Evolutionary conservation across 1,140 invertebrate species (phyloP).

Genomic region (Eurosta solidaginis): DNA sequence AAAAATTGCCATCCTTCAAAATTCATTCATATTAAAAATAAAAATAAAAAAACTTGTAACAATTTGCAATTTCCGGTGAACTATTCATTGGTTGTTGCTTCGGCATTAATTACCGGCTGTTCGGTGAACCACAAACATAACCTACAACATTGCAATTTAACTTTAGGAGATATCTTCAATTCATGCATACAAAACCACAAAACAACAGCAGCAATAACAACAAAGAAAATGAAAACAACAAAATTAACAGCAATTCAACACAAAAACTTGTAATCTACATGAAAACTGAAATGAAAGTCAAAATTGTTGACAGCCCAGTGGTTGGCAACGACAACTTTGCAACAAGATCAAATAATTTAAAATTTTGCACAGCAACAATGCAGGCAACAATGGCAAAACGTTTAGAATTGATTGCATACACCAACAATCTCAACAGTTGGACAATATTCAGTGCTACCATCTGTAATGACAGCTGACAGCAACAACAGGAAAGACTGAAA

Average conservation of each 20-base stretch:
- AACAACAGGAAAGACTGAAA: background rate
- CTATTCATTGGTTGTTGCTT: background rate
- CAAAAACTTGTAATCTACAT: background rate
- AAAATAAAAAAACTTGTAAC: no score
- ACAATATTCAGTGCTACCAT: background rate
- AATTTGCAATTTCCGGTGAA: background rate
- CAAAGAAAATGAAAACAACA: background rate
- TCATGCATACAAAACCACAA: background rate
- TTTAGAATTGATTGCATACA: background rate
- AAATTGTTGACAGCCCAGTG: conserved; percentile 26
- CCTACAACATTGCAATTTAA: conserved; percentile 10
- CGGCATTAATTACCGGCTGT: conserved; percentile 11
- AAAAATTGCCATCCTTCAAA: no score
- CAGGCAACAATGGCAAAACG: background rate
- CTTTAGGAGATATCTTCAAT: background rate
- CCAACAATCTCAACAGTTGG: background rate
- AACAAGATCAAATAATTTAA: conserved; percentile 29
- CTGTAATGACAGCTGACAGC: conserved; percentile 12
- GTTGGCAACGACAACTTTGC: conserved; percentile 20
- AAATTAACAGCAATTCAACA: background rate
- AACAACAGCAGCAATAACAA: background rate
- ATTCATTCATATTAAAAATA: no score
- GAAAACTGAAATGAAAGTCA: conserved; percentile 27
- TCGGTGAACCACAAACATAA: conserved; percentile 4
- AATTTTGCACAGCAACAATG: conserved; percentile 16